Evolutionary conservation across 2,888 invertebrate genomes (phyloP).

Genomic region (Sarcophaga rosellei): DNA sequence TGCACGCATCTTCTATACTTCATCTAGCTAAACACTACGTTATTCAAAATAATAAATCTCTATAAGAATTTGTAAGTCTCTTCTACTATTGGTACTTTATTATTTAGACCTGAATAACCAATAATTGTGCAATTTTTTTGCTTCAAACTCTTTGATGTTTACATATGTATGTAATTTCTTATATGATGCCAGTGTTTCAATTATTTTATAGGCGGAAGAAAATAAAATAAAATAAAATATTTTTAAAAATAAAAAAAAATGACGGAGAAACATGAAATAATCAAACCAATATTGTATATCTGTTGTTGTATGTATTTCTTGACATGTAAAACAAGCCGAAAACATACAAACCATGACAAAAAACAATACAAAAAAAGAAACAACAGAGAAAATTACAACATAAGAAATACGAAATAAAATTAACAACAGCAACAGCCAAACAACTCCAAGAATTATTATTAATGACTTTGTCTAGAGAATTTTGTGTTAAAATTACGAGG

Average conservation of each 20-base stretch:
- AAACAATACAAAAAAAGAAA: conserved; percentile 32
- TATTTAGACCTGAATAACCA: too few species aligned
- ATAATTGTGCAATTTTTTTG: too few species aligned
- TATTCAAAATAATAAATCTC: too few species aligned
- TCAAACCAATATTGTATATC: conserved; percentile 46
- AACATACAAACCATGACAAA: conserved; percentile 61
- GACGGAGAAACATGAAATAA: conserved; percentile 9
- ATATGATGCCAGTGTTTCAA: too few species aligned
- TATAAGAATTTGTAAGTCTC: too few species aligned
- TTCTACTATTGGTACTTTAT: too few species aligned
- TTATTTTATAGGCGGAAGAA: too few species aligned
- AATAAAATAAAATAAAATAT: neutral
- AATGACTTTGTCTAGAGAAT: conserved; percentile 76
- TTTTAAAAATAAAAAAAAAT: conserved; percentile 34
- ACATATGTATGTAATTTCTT: too few species aligned
- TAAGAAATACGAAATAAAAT: conserved; percentile 26
- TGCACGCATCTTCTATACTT: too few species aligned
- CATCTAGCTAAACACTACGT: too few species aligned
- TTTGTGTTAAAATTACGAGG: conserved; percentile 74
- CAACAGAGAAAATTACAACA: conserved; percentile 49
- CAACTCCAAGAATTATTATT: conserved; percentile 73
- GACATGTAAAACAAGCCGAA: conserved; percentile 67
- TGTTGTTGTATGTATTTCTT: conserved; percentile 64
- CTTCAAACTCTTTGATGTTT: too few species aligned
- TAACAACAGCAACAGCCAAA: conserved; percentile 54